Conservation (phyloP, 2,888 invertebrate species). For the Liposcelis brunnea region DNA sequence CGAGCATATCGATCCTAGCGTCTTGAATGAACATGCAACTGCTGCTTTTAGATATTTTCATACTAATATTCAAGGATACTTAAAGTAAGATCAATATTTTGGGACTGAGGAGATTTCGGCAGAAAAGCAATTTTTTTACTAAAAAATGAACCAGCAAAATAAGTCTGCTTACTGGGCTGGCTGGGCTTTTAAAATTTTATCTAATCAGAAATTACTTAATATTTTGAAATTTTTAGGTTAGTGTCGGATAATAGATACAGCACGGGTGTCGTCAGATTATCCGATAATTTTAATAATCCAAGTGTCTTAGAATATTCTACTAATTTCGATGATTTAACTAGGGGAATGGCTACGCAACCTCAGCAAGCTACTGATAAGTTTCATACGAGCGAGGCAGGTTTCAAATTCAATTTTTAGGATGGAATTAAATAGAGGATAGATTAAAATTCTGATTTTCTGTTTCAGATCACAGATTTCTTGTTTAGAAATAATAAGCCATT, state of each 20-base stretch:
- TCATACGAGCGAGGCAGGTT: constrained; percentile 52
- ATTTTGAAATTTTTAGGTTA: constrained; percentile 36
- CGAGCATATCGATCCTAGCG: constrained; percentile 41
- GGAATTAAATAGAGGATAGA: background rate
- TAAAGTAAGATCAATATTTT: constrained; percentile 49
- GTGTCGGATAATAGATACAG: constrained; percentile 37
- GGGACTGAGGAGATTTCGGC: no score
- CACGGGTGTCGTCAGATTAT: constrained; percentile 40
- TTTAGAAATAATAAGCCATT: constrained; percentile 53
- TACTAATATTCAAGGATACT: constrained; percentile 45
- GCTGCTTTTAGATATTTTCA: constrained; percentile 61
- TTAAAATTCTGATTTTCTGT: constrained; percentile 13
- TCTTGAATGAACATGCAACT: constrained; percentile 51
- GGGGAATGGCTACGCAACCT: constrained; percentile 61
- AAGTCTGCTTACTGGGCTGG: no score
- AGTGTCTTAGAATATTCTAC: constrained; percentile 42
- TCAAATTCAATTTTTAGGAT: background rate
- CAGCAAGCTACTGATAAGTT: constrained; percentile 59
- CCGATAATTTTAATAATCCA: constrained; percentile 54
- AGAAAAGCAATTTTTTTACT: no score
- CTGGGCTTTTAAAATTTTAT: no score
- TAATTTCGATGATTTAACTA: constrained; percentile 51
- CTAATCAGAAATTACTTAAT: no score
- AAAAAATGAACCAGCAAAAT: no score
- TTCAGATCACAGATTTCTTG: constrained; percentile 44